Base-by-base conservation (phyloP, 2,113 vertebrate genomes). In the Sapajus apella region DNA sequence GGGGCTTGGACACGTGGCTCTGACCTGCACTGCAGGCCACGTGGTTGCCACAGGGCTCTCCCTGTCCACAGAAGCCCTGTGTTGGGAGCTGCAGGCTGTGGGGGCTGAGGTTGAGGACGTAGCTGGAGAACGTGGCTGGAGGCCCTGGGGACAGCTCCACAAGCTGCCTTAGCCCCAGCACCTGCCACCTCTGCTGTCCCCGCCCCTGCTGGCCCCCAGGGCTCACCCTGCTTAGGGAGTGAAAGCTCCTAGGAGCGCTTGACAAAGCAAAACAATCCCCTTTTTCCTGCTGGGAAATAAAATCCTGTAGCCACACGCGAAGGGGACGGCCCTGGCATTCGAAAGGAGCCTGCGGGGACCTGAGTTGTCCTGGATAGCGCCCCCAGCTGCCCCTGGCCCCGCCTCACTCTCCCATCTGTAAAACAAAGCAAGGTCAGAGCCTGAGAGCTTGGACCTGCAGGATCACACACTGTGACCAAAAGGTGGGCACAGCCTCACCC, bases 251-350 rank as follows among this genome's bases (percentile, higher is more conserved):
- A 12, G 30, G 90, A 47, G 86, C 79, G 7, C 58, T 90, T 50
- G 21, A 25, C 8, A 11, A 35, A 97, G 91, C 88, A 88, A 97
- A 97, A 97, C 94, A 98, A 64, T 56, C 68, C 68, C 87, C 14
- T 70, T 23, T 20, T 43, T 56, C 72, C 88, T 88, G 82, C 45
- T 83, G 94, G 77, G 88, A 90, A 45, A 66, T 73, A 73, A 81
- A 87, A 5, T 23, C 55, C 32, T 35, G 8, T n/a, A 32, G 4
- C 76, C 43, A 56, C 14, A 18, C 20, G 35, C 8, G 32, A 17
- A 58, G 61, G 27, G 6, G 64, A 43, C 9, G 3, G 3, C 66
- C 64, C 64, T 11, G 82, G 87, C 82, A 30, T 30, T 12, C 0
- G 45, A 30, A 37, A 80, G 76, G 10, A 14, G 8, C 5, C 2